Base-by-base conservation (phyloP, 2,797 vertebrate species). In the Cheirogaleus major region DNA sequence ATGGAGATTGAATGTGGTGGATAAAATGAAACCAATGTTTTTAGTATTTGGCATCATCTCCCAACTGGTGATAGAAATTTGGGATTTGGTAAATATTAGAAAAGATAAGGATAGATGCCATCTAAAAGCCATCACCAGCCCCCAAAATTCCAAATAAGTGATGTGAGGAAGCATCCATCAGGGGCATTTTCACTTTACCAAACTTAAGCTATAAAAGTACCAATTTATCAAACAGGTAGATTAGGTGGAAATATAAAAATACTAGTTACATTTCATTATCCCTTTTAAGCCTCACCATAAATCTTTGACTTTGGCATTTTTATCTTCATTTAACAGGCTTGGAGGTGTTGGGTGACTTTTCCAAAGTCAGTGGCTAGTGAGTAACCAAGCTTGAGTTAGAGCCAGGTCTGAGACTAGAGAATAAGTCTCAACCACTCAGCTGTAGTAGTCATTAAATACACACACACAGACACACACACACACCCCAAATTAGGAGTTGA, bases 71-170 rank as follows among this genome's bases (percentile, higher is more conserved):
- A 65, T 7, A 75, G 43, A 61, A 94, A 32, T 76, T 92, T 89
- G 89, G 20, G n/a, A 3, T 41, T 95, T 50, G 43, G 32, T 38
- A 83, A 82, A 88, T 22, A 55, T 70, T 83, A 30, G 41, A 94
- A 27, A 80, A 92, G 80, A 72, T 65, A 83, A 87, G 12, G 22
- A 48, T 30, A 80, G 48, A 38, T 38, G 12, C 10, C 67, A 17
- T 88, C 23, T 70, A 52, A 91, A 93, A 81, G 6, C 22, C 50
- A 41, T 57, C 43, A 59, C 13, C 35, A 86, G 85, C 2, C 30
- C 91, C 20, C 91, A 75, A 82, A 88, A 81, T 81, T 72, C 27
- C 41, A 85, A 92, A n/a, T 67, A 94, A 94, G 38, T 88, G 59
- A 76, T 45, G 20, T 43, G n/a, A 63, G 17, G 32, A 82, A 65